Base-by-base conservation (phyloP, 2,888 invertebrate species). In the Euclidia mi region DNA sequence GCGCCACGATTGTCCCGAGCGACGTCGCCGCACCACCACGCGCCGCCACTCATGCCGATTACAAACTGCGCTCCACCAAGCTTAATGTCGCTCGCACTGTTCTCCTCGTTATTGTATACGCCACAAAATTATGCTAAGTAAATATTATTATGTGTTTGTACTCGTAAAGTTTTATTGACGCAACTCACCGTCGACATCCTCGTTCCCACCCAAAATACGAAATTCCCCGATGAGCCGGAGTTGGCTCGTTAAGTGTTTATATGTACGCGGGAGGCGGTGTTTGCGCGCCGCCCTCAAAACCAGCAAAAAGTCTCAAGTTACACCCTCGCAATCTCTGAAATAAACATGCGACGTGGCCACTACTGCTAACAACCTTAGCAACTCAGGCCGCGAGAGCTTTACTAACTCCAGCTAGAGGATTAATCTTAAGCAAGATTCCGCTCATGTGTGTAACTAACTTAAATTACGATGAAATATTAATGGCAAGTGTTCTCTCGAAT, bases 281-380 rank as follows among this genome's bases (percentile, higher is more conserved):
- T 89, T 90, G 82, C 83, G 75, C 84, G 70, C 70, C 84, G 84
- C 81, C 87, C 86, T 89, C 87, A 84, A 85, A 88, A 87, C 87
- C 85, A 78, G 87, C 84, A 88, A 90, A 89, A 88, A 89, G 78
- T 88, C 83, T 89, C 87, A 84, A 90, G 87, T 88, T 87, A 89
- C 90, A 87, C 86, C 87, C 89, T 88, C 87, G 84, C 89, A 89
- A 90, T 91, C 89, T 89, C 82, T 83, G 86, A 88, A 90, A 90
- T 89, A 91, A 90, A 90, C 90, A 90, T 85, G 84, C 87, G 87
- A 84, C 78, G 84, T 79, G 87, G 83, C 87, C 85, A 86, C 88
- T 85, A 86, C 79, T 78, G 79, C 87, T 87, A 87, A 89, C 89
- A 89, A 86, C 85, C 84, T 85, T 79, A 84, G 74, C 79, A 87